A percentile compares a stretch with the other conserved stretches of the same genome.
Conservation (phyloP, 2,113 vertebrate genomes). For the Pampusana beccarii region DNA sequence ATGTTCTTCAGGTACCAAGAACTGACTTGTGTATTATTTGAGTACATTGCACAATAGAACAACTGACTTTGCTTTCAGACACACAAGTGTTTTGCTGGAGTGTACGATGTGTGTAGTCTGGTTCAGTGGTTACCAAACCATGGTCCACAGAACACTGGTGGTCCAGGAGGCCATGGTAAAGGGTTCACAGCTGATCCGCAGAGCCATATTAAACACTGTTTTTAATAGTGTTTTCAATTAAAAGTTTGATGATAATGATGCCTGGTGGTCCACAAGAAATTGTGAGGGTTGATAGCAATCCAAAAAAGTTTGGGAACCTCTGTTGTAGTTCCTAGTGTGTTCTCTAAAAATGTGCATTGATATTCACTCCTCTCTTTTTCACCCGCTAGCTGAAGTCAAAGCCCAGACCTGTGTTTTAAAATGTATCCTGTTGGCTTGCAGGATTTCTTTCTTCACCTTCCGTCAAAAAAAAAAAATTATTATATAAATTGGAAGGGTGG, state of each 20-base stretch:
- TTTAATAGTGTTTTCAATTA: constrained; percentile 66
- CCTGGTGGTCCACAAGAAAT: constrained; percentile 41
- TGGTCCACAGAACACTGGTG: constrained; percentile 33
- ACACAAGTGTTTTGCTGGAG: neutral
- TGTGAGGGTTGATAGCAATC: constrained; percentile 37
- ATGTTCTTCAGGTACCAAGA: neutral
- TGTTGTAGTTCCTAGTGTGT: neutral
- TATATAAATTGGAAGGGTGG: neutral
- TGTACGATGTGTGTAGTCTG: constrained; percentile 36
- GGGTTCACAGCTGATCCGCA: constrained; percentile 12
- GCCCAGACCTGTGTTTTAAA: neutral
- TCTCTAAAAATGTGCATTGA: neutral
- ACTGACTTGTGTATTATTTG: neutral
- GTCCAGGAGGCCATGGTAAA: constrained; percentile 42
- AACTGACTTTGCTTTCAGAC: neutral
- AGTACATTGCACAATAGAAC: neutral
- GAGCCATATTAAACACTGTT: constrained; percentile 36
- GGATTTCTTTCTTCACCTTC: neutral
- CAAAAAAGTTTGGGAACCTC: constrained; percentile 29
- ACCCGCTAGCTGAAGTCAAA: neutral
- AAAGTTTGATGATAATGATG: constrained; percentile 43
- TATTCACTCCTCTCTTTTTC: neutral
- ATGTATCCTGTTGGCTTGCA: neutral
- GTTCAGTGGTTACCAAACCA: neutral
- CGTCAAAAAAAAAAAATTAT: neutral